Evolutionary conservation across 2,888 invertebrate genomes (phyloP), one percentile per base, ranked within the genome.

Genomic region (Ganaspis brasiliensis): DNA sequence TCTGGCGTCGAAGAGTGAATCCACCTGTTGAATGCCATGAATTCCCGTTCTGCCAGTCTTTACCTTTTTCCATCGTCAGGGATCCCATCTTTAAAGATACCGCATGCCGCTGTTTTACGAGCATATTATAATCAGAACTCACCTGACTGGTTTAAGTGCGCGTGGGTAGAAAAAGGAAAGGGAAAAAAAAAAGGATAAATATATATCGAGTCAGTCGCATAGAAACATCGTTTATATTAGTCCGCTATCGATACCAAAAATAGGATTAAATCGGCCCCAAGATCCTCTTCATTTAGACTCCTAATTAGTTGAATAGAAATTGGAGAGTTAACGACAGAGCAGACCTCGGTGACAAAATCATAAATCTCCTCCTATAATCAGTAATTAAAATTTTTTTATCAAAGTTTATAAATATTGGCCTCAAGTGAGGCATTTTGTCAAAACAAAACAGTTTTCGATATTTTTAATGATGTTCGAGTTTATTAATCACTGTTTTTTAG

Each of bases 11-110:
- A 75, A 79, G 75, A 76, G 75, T 72, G 76, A 76, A 79, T 79
- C 81, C 84, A 85, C 82, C 82, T 85, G 83, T 84, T 84, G 84
- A 83, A 83, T 84, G 81, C 80, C 80, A 79, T 63, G 81, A 83
- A 83, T 85, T 79, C 81, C 81, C 81, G 77, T 82, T 82, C 72
- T 78, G 73, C 70, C 75, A 74, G 52, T 75, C 76, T 76, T 81
- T 82, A 76, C 81, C 77, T 77, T 75, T 70, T 76, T 73, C 52
- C 61, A 75, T 77, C 49, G 70, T 8, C 70, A 35, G n/a, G 74
- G 61, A 74, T 74, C 67, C 35, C 24, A 55, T 63, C 84, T 81
- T 84, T 83, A 84, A 86, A 85, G 84, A 82, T 79, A 80, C 81
- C 80, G 81, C 78, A 71, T 45, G 79, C 80, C 82, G 79, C 82